Conservation (phyloP, 2,113 vertebrate species). For the Hystrix brachyura region DNA sequence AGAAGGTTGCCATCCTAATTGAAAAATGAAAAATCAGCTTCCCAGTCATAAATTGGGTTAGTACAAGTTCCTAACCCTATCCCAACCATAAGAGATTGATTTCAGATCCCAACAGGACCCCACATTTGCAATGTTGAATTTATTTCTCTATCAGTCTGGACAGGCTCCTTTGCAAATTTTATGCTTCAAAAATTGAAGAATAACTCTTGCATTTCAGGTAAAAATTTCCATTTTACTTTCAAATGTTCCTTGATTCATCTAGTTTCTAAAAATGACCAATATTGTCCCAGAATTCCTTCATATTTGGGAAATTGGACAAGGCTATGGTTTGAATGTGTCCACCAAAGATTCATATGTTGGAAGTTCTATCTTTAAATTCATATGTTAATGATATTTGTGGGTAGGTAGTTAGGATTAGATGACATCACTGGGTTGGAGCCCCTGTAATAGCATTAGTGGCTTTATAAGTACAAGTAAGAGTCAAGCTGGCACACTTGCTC, state of each 20-base stretch:
- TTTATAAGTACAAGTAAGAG: neutral
- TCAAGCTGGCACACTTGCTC: neutral
- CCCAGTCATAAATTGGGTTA: neutral
- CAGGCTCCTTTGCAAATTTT: conserved; percentile 50
- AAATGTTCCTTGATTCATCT: conserved; percentile 46
- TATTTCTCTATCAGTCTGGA: neutral
- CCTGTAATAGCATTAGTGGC: too few relatives aligned
- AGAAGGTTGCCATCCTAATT: conserved; percentile 67
- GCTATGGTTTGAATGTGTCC: neutral
- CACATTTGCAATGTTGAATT: conserved; percentile 77
- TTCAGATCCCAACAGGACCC: conserved; percentile 78
- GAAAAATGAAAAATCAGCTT: conserved; percentile 55
- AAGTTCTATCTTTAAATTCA: neutral
- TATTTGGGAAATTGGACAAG: conserved; percentile 6
- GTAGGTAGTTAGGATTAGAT: neutral
- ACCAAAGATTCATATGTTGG: neutral
- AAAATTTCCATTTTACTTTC: conserved; percentile 51
- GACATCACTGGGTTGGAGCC: too few relatives aligned
- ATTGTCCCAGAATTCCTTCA: conserved; percentile 51
- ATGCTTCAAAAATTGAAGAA: conserved; percentile 67
- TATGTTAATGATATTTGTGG: neutral
- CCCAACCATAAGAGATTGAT: conserved; percentile 69
- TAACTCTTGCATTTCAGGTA: conserved; percentile 60
- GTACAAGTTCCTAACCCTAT: conserved; percentile 33
- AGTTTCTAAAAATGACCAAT: conserved; percentile 65